Percentiles rank a stretch among this genome's conserved stretches.
These are phyloP conservation scores for Agonum fuliginosum DNA, from an alignment of 2,888 invertebrate genomes.

Conservation along the genomic window DNA sequence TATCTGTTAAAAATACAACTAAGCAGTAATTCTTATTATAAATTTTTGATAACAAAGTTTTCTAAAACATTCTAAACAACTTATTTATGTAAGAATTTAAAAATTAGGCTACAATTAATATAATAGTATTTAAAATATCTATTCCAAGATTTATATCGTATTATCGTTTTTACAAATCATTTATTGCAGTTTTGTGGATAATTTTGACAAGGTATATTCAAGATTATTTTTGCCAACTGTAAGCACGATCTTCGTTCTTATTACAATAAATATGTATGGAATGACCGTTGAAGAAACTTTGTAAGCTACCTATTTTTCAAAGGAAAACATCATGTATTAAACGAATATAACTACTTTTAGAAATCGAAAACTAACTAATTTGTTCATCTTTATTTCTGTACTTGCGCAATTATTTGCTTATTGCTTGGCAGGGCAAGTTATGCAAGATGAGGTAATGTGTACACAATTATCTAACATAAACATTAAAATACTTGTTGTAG, in stretches of 20 bases:
- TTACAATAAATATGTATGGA: constrained; percentile 9
- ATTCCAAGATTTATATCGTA: no score
- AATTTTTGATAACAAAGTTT: no score
- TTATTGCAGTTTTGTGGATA: neutral
- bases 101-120: no score
- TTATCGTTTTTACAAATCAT: no score
- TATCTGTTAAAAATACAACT: no score
- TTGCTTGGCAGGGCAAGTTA: constrained; percentile 7
- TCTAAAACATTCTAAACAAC: no score
- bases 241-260: neutral
- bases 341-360: no score
- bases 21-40: no score
- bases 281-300: neutral
- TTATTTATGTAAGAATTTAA: no score
- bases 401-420: neutral
- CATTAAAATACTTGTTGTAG: neutral
- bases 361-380: neutral
- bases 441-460: constrained; percentile 21
- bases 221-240: constrained; percentile 8
- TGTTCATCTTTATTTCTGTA: neutral
- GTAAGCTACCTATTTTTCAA: no score
- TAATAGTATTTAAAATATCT: no score
- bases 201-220: neutral
- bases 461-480: neutral
- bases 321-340: no score